Evolutionary conservation across 2,113 vertebrate species (phyloP), one percentile per base, ranked within the genome.

Genomic region (Tupaia chinensis): DNA sequence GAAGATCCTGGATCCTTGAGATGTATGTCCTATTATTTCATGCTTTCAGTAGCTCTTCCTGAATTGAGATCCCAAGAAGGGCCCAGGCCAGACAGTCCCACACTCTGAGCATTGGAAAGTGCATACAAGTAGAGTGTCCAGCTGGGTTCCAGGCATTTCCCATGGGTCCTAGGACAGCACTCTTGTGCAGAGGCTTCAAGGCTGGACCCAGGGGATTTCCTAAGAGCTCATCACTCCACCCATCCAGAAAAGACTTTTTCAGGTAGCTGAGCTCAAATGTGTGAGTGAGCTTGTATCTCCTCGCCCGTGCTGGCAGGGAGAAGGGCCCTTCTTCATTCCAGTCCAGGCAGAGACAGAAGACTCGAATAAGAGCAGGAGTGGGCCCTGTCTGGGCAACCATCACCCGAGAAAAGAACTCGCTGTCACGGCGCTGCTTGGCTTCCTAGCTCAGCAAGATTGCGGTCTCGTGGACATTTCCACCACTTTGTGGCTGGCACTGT

Each of bases 401-500:
- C 9, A 3, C 44, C 54, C 27, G 69, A 60, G 84, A 29, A 84
- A 93, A 94, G 60, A 92, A 85, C 68, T 84, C 65, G 60, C 73
- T 85, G 78, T 69, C 29, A 17, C 60, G 70, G 34, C 11, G 4
- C 44, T 63, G 66, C 79, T 91, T 65, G 85, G 61, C n/a, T 61
- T 90, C 77, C 44, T 66, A 8, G 27, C 68, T 25, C 65, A 15
- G 87, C 22, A 16, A 56, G 23, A 34, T 3, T 19, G 44, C 25
- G 58, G 66, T 54, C 69, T 63, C 72, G 2, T 1, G 0, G 61
- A 19, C 87, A 83, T 93, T 56, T 27, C 79, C 65, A 56, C 86
- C 93, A 81, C 79, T 80, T 89, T 77, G 88, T 90, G 83, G 95
- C 90, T 23, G 9, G 80, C 76, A n/a, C 68, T 69, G 27, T 84